These are phyloP conservation scores for Cranoglanis bouderius DNA, from an alignment of 2,113 vertebrate species.

Conservation along the genomic window DNA sequence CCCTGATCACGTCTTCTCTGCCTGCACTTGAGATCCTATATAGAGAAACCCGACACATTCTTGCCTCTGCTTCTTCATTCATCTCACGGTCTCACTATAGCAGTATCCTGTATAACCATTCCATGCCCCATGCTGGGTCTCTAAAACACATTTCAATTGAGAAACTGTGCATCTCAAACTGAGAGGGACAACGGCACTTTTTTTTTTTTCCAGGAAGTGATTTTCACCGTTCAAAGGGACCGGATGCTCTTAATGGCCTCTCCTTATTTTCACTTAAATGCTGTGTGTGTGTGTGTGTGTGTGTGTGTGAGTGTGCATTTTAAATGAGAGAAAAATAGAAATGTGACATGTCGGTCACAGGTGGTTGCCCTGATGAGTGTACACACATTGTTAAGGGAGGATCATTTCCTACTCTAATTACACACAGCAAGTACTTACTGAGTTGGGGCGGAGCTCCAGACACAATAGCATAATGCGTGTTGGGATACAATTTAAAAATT, in stretches of 20 bases:
- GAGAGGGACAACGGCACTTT: not conserved
- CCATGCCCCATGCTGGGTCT: not conserved
- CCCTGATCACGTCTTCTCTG: not conserved
- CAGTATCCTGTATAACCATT: not conserved
- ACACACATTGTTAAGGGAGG: constrained; percentile 34
- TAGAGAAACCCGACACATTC: constrained; percentile 4
- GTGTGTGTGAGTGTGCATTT: not conserved
- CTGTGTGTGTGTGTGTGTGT: not conserved
- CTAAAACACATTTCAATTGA: constrained; percentile 25
- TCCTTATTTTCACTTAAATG: not conserved
- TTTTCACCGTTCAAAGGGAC: constrained; percentile 1
- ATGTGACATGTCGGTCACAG: constrained; percentile 41
- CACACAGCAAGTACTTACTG: constrained; percentile 60
- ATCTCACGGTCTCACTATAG: not conserved
- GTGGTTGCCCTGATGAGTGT: constrained; percentile 30
- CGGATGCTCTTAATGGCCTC: constrained; percentile 17
- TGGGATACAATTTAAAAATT: constrained; percentile 65
- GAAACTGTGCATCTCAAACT: constrained; percentile 5
- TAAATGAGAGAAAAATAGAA: constrained; percentile 27
- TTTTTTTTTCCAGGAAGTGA: not conserved
- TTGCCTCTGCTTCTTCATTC: constrained; percentile 16
- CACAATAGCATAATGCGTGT: constrained; percentile 58
- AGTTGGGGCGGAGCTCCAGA: constrained; percentile 47
- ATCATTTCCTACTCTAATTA: constrained; percentile 66
- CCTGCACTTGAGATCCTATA: constrained; percentile 13